Percentiles rank a stretch among this genome's conserved stretches.
These are phyloP conservation scores for Dasypus novemcinctus DNA, from an alignment of 2,113 vertebrate species.

Conservation along the genomic window DNA sequence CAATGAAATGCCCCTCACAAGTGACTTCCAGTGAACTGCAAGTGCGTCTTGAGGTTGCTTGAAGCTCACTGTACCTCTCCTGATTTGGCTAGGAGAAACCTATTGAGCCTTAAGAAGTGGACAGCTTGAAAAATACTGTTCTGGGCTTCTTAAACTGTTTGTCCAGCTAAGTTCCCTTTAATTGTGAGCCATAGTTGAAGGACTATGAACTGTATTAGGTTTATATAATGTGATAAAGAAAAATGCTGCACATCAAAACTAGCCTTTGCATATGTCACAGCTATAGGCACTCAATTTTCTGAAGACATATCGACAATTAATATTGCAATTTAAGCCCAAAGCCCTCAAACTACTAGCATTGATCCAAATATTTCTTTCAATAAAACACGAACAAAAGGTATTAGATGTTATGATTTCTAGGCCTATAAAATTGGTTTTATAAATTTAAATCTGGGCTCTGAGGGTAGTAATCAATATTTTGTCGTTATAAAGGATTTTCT, in stretches of 20 bases:
- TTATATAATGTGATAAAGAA: background rate
- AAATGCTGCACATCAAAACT: constrained; percentile 4
- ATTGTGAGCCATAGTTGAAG: background rate
- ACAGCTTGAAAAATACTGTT: background rate
- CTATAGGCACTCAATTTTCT: constrained; percentile 7
- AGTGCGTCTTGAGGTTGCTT: background rate
- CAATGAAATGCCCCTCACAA: background rate
- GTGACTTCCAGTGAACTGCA: background rate
- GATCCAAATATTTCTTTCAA: background rate
- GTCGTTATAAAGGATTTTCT: background rate
- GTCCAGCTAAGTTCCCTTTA: background rate
- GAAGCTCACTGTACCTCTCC: background rate
- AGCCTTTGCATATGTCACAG: background rate
- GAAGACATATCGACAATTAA: background rate
- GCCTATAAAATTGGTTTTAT: background rate
- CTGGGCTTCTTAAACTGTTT: background rate
- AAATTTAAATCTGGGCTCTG: background rate
- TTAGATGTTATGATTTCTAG: background rate
- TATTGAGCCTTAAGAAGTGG: background rate
- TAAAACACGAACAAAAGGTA: background rate
- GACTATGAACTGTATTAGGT: background rate
- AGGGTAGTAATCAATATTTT: background rate
- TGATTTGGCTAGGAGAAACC: background rate
- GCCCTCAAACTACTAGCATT: background rate
- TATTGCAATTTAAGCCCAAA: background rate